A percentile compares a stretch with the other conserved stretches of the same genome.
Evolutionary conservation across 2,888 invertebrate genomes (phyloP).

Genomic region (Vanessa cardui): DNA sequence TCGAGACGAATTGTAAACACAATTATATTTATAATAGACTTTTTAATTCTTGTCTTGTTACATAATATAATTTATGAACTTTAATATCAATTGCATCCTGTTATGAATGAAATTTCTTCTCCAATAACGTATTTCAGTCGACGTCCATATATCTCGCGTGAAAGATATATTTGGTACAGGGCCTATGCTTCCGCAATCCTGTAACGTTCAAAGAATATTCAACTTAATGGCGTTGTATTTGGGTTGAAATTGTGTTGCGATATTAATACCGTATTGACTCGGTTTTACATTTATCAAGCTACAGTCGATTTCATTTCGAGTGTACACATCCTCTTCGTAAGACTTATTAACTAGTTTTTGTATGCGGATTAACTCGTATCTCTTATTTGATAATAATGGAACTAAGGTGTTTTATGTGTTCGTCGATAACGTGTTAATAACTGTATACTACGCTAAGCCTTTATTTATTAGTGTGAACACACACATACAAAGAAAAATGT

Average conservation of each 20-base stretch:
- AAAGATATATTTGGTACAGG: slow-evolving; percentile 40
- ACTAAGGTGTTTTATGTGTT: too few relatives aligned
- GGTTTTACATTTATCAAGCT: slow-evolving; percentile 34
- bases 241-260: slow-evolving; percentile 16
- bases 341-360: background rate
- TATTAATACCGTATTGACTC: slow-evolving; percentile 27
- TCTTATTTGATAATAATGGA: too few relatives aligned
- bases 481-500: too few relatives aligned
- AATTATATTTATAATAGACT: too few relatives aligned
- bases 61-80: background rate
- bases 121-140: slow-evolving; percentile 30
- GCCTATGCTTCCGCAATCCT: slow-evolving; percentile 40
- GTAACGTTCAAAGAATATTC: slow-evolving; percentile 19
- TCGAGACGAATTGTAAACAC: too few relatives aligned
- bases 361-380: background rate
- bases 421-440: too few relatives aligned
- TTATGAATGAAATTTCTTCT: slow-evolving; percentile 35
- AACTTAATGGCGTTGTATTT: slow-evolving; percentile 18
- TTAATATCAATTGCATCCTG: slow-evolving; percentile 3
- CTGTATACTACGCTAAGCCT: too few relatives aligned
- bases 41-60: background rate
- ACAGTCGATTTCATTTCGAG: slow-evolving; percentile 29
- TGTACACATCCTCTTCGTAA: slow-evolving; percentile 15
- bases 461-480: too few relatives aligned
- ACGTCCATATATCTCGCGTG: slow-evolving; percentile 32